phyloP scores from a whole-genome alignment of 30 jellyfish, hydroid and myxozoan genomes.

The Cassiopea xamachana region DNA sequence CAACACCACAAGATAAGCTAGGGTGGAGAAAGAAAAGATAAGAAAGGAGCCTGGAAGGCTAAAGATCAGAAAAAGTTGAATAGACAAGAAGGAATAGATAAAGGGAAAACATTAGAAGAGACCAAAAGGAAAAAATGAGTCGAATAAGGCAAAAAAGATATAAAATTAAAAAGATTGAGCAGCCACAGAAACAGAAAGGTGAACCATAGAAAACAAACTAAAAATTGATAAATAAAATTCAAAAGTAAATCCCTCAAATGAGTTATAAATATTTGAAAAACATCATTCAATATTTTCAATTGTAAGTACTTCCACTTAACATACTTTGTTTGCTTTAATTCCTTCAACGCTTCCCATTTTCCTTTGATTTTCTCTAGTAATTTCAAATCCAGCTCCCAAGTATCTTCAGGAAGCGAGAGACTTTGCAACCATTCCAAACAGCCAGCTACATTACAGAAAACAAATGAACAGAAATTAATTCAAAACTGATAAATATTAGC shows the following conservation, averaged over 20 bases:
- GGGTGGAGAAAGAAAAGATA: not conserved
- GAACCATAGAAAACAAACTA: too few relatives aligned
- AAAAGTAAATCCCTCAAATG: too few relatives aligned
- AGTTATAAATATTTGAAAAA: too few relatives aligned
- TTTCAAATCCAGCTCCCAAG: slow-evolving; percentile 95
- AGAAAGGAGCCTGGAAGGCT: not conserved
- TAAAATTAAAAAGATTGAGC: too few relatives aligned
- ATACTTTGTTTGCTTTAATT: slow-evolving; percentile 83
- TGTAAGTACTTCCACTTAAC: not conserved
- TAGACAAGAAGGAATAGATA: not conserved
- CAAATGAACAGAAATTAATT: not conserved
- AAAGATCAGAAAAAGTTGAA: not conserved
- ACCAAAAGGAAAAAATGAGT: not conserved
- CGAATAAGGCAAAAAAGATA: not conserved
- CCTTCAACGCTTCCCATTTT: slow-evolving; percentile 88
- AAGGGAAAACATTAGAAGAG: not conserved
- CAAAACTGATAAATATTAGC: not conserved
- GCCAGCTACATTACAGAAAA: slow-evolving; percentile 33
- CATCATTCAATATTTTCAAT: too few relatives aligned
- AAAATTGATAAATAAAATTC: too few relatives aligned
- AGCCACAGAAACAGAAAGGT: too few relatives aligned
- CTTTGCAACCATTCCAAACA: slow-evolving; percentile 92
- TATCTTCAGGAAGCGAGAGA: slow-evolving; percentile 81
- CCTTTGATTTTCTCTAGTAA: slow-evolving; percentile 85
- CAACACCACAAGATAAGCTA: not conserved